Base-by-base conservation (phyloP, 1,140 invertebrate species). In the Panonychus citri region DNA sequence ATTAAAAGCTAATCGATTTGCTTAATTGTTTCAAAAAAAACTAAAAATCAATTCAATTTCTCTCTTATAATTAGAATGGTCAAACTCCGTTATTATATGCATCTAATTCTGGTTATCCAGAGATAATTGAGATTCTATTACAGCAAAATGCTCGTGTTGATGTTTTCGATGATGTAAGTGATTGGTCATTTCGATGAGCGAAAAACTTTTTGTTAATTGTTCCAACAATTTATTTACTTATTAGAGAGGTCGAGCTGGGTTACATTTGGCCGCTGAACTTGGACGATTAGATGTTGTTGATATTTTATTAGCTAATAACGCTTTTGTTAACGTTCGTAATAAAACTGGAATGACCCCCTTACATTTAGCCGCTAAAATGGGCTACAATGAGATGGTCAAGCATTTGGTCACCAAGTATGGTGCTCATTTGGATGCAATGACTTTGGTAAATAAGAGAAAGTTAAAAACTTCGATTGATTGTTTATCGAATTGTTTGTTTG, bases 41-140 rank as follows among this genome's bases (percentile, higher is more conserved):
- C 24, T 19, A 25, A 34, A 52, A 13, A 28, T 34, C 25, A 21
- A 10, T 57, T 43, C 26, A 7, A 24, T 55, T 30, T 25, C 24
- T n/a, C 34, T n/a, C 56, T 21, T 17, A 5, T 26, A 21, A 13
- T 13, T 58, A 77, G 73, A 75, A 73, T 57, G 93, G 93, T 2
- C 96, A 93, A 89, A 95, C 91, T 0, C 91, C 94, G 3, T 71
- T 99, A 54, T 72, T 96, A 24, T 90, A 96, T 58, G 94, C 94
- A 15, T 73, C 76, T 60, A 74, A 78, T 50, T 66, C 73, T 54
- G 77, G 77, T 3, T 77, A 79, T 65, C 65, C 73, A 3, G 71
- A 74, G 53, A 72, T 77, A 21, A 74, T 76, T 3, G 69, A 74
- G 52, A 70, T 76, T 21, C 65, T 79, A 4, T 67, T 80, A 4